phyloP scores from a whole-genome alignment of 2,888 invertebrate genomes.

The Onchidella celtica region DNA sequence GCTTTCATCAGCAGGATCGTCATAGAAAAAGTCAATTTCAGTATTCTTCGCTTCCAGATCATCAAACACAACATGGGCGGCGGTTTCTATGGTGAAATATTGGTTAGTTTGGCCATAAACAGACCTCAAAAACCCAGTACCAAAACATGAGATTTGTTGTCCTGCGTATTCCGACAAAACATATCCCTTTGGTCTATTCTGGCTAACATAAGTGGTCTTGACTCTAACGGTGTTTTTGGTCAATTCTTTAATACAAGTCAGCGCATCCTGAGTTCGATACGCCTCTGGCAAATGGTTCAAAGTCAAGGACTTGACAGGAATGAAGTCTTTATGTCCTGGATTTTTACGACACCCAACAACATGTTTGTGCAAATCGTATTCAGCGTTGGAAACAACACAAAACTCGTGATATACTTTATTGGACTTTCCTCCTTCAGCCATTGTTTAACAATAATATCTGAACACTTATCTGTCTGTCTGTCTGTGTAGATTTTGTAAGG shows the following conservation, averaged over 20 bases:
- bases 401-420: too few relatives aligned
- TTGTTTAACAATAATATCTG: too few relatives aligned
- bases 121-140: conserved; percentile 13
- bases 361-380: too few relatives aligned
- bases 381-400: too few relatives aligned
- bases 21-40: neutral
- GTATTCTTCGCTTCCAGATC: conserved; percentile 13
- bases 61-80: conserved; percentile 28
- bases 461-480: too few relatives aligned
- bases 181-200: conserved; percentile 7
- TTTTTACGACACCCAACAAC: too few relatives aligned
- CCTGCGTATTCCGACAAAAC: conserved; percentile 1
- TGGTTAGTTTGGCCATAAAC: too few relatives aligned
- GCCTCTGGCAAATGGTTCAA: neutral
- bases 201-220: conserved; percentile 3
- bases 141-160: neutral
- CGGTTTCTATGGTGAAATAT: conserved; percentile 15
- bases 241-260: neutral
- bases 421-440: too few relatives aligned
- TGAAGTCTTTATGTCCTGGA: conserved; percentile 29
- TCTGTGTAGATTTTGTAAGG: too few relatives aligned
- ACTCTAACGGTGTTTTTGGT: conserved; percentile 7
- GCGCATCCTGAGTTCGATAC: neutral
- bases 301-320: neutral
- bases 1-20: neutral